These are phyloP conservation scores for Melinaea menophilus DNA, from an alignment of 2,888 invertebrate species.

Conservation along the genomic window DNA sequence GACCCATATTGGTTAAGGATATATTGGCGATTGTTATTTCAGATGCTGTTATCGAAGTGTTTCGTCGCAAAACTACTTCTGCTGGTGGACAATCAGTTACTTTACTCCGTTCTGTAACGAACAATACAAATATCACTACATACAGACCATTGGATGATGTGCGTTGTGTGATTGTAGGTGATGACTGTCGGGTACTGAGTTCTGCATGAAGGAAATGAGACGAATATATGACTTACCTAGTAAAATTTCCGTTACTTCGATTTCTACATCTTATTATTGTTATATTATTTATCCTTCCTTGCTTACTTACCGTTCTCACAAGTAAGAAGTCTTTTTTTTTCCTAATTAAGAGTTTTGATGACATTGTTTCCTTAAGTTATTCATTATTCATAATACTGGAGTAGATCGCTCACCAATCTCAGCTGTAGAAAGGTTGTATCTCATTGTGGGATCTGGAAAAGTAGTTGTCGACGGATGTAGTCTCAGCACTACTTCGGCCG, in stretches of 20 bases:
- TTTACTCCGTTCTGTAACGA: constrained; percentile 29
- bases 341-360: too few species aligned
- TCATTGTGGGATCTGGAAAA: constrained; percentile 36
- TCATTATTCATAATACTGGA: background rate
- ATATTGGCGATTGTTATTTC: constrained; percentile 29
- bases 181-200: too few species aligned
- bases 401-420: constrained; percentile 48
- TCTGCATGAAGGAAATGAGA: too few species aligned
- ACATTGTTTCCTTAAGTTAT: background rate
- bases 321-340: too few species aligned
- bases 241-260: too few species aligned
- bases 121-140: constrained; percentile 17
- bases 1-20: constrained; percentile 30
- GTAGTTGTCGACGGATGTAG: constrained; percentile 54
- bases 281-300: background rate
- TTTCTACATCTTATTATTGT: too few species aligned
- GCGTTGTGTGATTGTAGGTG: too few species aligned
- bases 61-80: constrained; percentile 25
- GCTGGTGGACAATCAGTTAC: constrained; percentile 29
- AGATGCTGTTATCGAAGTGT: constrained; percentile 20
- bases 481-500: constrained; percentile 66
- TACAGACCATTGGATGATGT: too few species aligned
- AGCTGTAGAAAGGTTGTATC: constrained; percentile 40
- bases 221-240: too few species aligned
- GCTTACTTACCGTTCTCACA: constrained; percentile 1